These are phyloP conservation scores for Okapia johnstoni DNA, from an alignment of 2,113 vertebrate genomes.

Conservation along the genomic window DNA sequence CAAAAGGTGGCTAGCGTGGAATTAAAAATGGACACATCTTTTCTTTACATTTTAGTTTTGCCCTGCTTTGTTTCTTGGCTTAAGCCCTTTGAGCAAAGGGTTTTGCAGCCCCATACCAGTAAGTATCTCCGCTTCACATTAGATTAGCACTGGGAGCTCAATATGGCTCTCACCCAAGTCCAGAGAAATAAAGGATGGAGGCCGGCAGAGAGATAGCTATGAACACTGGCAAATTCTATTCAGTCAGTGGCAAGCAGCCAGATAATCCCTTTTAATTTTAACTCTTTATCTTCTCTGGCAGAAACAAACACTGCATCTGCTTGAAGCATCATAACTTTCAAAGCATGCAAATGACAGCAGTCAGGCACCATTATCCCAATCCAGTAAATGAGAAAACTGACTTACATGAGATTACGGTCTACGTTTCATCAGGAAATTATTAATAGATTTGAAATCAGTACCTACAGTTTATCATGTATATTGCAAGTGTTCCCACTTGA, in stretches of 20 bases:
- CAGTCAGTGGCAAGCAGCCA: slow-evolving; percentile 40
- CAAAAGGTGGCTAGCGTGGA: not conserved
- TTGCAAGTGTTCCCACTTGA: not conserved
- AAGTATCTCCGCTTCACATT: slow-evolving; percentile 25
- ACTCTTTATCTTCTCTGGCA: slow-evolving; percentile 46
- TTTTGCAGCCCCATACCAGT: slow-evolving; percentile 30
- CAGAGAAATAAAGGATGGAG: slow-evolving; percentile 26
- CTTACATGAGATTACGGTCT: not conserved
- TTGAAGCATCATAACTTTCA: slow-evolving; percentile 18
- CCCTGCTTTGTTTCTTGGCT: slow-evolving; percentile 7
- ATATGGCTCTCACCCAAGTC: slow-evolving; percentile 48
- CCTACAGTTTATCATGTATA: not conserved
- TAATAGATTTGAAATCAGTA: not conserved
- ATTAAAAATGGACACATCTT: slow-evolving; percentile 5
- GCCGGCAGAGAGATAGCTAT: slow-evolving; percentile 20
- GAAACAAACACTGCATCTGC: slow-evolving; percentile 45
- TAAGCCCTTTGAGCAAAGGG: not conserved
- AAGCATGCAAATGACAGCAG: not conserved
- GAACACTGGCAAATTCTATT: slow-evolving; percentile 55
- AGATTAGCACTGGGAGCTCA: slow-evolving; percentile 47
- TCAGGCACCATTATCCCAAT: not conserved
- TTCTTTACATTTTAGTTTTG: not conserved
- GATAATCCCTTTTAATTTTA: slow-evolving; percentile 56
- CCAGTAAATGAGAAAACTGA: not conserved
- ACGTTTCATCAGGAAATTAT: not conserved